Evolutionary conservation across 2,888 invertebrate genomes (phyloP).

Genomic region (Leptinotarsa juncta): DNA sequence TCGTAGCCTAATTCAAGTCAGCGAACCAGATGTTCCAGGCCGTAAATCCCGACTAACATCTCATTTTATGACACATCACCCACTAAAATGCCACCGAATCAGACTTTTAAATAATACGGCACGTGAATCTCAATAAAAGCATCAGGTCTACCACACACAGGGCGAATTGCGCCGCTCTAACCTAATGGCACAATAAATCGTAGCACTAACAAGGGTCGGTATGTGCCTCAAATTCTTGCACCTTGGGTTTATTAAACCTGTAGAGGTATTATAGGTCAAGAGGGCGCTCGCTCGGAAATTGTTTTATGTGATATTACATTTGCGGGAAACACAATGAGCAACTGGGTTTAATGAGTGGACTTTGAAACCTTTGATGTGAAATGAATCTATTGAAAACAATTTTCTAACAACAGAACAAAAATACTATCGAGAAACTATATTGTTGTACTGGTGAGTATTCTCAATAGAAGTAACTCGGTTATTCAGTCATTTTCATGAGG

Average conservation of each 20-base stretch:
- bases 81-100: constrained; percentile 22
- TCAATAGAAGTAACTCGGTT: no score
- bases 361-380: not conserved
- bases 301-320: not conserved
- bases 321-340: not conserved
- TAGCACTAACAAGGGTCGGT: constrained; percentile 25
- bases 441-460: no score
- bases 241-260: constrained; percentile 25
- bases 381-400: not conserved
- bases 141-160: constrained; percentile 27
- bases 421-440: no score
- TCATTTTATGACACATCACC: constrained; percentile 28
- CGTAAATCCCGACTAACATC: constrained; percentile 22
- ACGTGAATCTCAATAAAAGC: constrained; percentile 28
- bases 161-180: constrained; percentile 24
- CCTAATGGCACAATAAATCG: constrained; percentile 28
- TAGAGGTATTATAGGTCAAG: constrained; percentile 20
- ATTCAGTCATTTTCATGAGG: no score
- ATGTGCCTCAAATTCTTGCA: constrained; percentile 24
- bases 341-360: not conserved
- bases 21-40: constrained; percentile 19
- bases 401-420: no score
- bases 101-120: constrained; percentile 28
- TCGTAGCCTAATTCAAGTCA: constrained; percentile 9
- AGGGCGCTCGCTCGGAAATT: constrained; percentile 4